Percentiles rank a stretch among this genome's conserved stretches.
These are phyloP conservation scores for Amphiprion clarkii DNA, from an alignment of 2,797 vertebrate species.

Conservation along the genomic window DNA sequence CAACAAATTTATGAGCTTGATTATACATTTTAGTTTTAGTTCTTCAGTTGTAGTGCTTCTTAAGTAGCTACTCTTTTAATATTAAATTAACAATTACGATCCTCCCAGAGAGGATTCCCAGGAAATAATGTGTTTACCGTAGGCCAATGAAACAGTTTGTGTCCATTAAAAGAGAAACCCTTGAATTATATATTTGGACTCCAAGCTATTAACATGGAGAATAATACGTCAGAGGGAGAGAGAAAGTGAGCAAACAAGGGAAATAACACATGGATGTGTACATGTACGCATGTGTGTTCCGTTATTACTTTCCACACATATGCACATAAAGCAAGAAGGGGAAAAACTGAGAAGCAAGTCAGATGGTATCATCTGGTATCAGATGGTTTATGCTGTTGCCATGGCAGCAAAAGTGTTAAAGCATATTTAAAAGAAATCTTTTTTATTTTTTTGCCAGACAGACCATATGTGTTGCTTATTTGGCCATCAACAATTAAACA, in stretches of 20 bases:
- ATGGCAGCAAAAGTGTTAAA: conserved; percentile 71
- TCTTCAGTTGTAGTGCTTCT: neutral
- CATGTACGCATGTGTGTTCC: conserved; percentile 12
- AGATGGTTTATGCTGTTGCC: conserved; percentile 74
- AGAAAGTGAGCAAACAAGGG: neutral
- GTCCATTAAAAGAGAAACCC: conserved; percentile 1
- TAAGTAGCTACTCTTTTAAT: neutral
- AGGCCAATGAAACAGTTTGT: neutral
- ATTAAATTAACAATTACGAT: conserved; percentile 6
- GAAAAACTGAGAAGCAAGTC: conserved; percentile 72
- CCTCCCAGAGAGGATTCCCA: neutral
- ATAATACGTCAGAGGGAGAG: neutral
- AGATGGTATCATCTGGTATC: conserved; percentile 72
- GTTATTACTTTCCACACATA: conserved; percentile 26
- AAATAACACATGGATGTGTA: conserved; percentile 38
- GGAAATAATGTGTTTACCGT: neutral
- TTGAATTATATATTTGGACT: neutral
- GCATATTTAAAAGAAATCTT: conserved; percentile 70
- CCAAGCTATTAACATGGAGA: conserved; percentile 6
- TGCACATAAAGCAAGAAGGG: conserved; percentile 45
- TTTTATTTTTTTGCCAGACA: conserved; percentile 50
- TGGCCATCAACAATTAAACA: conserved; percentile 72
- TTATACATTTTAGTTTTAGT: conserved; percentile 13
- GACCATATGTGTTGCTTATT: conserved; percentile 74
- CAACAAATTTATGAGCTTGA: conserved; percentile 9